Evolutionary conservation across 2,797 vertebrate species (phyloP).

Genomic region (Cryptoblepharus egeriae): DNA sequence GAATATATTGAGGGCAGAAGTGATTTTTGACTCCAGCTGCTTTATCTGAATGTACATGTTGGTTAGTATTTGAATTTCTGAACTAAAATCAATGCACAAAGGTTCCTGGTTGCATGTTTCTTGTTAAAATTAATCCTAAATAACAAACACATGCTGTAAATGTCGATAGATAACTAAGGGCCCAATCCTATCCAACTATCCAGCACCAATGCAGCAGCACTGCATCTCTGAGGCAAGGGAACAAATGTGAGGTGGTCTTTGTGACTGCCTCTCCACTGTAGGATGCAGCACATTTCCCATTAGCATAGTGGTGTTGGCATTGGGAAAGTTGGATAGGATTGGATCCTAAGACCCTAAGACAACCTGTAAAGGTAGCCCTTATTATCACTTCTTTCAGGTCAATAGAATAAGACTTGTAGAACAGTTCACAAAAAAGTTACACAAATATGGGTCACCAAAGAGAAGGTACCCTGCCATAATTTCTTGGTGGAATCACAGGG

Average conservation of each 20-base stretch:
- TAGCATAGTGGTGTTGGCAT: too few relatives aligned
- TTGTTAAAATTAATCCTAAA: neutral
- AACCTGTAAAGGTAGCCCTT: slow-evolving; percentile 13
- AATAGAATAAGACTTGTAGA: neutral
- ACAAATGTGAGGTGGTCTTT: too few relatives aligned
- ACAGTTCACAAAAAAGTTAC: neutral
- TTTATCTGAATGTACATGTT: neutral
- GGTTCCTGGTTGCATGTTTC: neutral
- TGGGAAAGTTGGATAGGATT: too few relatives aligned
- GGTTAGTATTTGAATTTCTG: neutral
- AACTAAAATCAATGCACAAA: neutral
- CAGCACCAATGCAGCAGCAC: too few relatives aligned
- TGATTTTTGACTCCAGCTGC: neutral
- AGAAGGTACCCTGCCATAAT: neutral
- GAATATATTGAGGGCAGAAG: neutral
- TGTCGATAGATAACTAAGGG: neutral
- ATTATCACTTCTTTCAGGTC: slow-evolving; percentile 29
- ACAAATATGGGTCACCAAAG: neutral
- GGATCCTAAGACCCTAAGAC: too few relatives aligned
- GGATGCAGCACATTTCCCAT: too few relatives aligned
- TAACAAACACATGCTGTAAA: neutral
- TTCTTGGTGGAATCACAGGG: neutral
- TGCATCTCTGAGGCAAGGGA: too few relatives aligned
- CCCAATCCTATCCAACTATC: too few relatives aligned
- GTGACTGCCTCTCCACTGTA: too few relatives aligned